Base-by-base conservation (phyloP, 92 coral and sea anemone genomes). In the Paramuricea clavata region DNA sequence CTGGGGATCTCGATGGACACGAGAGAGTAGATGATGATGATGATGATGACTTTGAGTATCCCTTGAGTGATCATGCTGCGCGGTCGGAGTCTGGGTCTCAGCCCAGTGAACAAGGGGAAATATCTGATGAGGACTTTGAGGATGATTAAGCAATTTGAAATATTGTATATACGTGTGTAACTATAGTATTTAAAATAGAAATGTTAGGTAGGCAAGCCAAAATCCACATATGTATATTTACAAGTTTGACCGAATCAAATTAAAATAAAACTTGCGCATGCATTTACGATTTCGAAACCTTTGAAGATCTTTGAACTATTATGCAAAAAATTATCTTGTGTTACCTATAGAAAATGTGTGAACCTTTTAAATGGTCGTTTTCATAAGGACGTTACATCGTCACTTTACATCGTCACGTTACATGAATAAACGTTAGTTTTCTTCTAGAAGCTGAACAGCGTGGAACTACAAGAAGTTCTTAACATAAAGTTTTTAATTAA, bases 1-100 rank as follows among this genome's bases (percentile, higher is more conserved):
- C 33, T 23, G 91, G 65, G 61, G 71, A 83, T 68, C 88, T 54
- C 49, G 92, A 87, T 17, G 95, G 87, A 25, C 72, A n/a, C 13
- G 22, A 28, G 32, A 30, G 33, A 6, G 32, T 60, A n/a, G 68
- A 60, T 22, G 68, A 60, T 47, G 94, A 85, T 42, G 42, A 47
- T 47, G 72, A 79, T 19, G 94, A 85, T 42, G 92, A 85, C 85
- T 62, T 69, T 49, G 91, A 85, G 67, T 82, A 75, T 89, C 93
- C 79, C 81, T 83, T 7, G 91, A 36, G 13, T 71, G 68, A 47
- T 83, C 59, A 33, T 33, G 22, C 11, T 41, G 64, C 34, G 6
- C 26, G 68, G 25, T 41, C 11, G 72, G 30, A 47, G 61, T 67
- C 21, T 78, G 69, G 60, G 64, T 73, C 54, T 32, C 68, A 25